phyloP scores from a whole-genome alignment of 1,140 invertebrate species.

The Ridgeia piscesae region DNA sequence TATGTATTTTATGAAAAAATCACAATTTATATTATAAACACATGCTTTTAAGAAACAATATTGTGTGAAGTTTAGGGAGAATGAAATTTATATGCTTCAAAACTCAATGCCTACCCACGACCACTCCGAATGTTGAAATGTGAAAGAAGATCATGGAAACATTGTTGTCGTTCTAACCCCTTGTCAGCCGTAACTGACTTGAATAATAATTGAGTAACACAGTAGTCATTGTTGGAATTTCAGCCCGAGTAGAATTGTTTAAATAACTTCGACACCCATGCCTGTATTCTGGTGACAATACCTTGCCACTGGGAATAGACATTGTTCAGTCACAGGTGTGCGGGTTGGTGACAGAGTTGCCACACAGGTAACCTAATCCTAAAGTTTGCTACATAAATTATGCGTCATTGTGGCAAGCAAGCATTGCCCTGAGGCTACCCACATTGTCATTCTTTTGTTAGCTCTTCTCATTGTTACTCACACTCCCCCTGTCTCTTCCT shows the following conservation, averaged over 20 bases:
- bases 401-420: neutral
- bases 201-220: neutral
- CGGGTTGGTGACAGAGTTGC: neutral
- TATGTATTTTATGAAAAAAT: too few species aligned
- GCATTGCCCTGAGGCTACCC: neutral
- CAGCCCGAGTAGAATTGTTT: neutral
- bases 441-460: neutral
- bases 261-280: neutral
- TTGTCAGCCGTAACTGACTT: neutral
- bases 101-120: neutral
- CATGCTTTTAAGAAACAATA: neutral
- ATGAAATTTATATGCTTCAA: neutral
- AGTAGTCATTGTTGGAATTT: neutral
- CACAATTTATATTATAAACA: too few species aligned
- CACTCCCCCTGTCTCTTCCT: neutral
- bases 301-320: neutral
- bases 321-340: neutral
- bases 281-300: neutral
- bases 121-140: neutral
- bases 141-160: neutral
- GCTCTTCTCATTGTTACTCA: neutral
- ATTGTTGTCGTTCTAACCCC: neutral
- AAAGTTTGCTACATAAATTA: slow-evolving; percentile 2
- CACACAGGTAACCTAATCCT: neutral
- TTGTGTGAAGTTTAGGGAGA: neutral